Evolutionary conservation across 2,888 invertebrate genomes (phyloP).

Genomic region (Rhyacophila evoluta): DNA sequence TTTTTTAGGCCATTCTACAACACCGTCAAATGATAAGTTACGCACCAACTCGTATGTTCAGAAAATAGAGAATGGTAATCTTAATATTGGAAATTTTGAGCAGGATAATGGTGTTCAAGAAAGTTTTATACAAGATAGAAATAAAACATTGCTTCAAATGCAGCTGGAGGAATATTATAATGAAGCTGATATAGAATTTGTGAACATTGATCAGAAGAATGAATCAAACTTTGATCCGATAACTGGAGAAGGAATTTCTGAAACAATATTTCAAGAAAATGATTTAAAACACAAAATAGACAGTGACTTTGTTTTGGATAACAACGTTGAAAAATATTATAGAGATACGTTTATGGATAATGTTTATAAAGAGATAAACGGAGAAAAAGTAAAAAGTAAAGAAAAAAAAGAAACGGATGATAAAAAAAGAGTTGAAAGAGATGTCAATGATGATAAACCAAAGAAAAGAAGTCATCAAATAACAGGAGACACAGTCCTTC

Average conservation of each 20-base stretch:
- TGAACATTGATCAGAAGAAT: neutral
- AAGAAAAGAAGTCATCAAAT: slow-evolving; percentile 15
- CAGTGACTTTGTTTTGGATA: neutral
- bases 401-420: neutral
- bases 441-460: neutral
- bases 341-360: slow-evolving; percentile 49
- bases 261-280: neutral
- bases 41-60: neutral
- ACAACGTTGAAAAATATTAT: slow-evolving; percentile 2
- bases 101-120: neutral
- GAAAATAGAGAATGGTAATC: neutral
- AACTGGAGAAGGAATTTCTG: neutral
- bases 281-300: neutral
- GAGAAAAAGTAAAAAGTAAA: neutral
- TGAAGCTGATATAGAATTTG: slow-evolving; percentile 39
- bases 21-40: neutral
- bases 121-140: neutral
- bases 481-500: slow-evolving; percentile 49
- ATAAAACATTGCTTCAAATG: neutral
- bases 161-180: slow-evolving; percentile 39
- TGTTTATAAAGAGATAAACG: slow-evolving; percentile 34
- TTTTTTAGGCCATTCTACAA: neutral
- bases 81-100: too few relatives aligned
- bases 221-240: neutral
- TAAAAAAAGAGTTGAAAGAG: neutral